A percentile compares a stretch with the other conserved stretches of the same genome.
Evolutionary conservation across 2,113 vertebrate genomes (phyloP).

Genomic region (Plectropomus leopardus): DNA sequence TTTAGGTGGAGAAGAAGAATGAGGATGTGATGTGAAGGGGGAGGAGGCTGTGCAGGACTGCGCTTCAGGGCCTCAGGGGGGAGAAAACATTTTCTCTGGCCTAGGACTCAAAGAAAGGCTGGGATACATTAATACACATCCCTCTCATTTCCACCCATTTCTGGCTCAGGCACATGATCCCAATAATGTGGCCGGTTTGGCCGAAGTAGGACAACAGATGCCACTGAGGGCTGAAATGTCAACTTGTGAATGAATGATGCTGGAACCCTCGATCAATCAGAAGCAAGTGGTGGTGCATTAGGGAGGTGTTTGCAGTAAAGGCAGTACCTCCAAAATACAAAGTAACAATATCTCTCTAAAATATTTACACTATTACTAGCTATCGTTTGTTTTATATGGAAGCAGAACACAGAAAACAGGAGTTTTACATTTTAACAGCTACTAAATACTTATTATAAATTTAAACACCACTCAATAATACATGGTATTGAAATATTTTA

Average conservation of each 20-base stretch:
- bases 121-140: slow-evolving; percentile 60
- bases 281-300: not conserved
- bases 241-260: slow-evolving; percentile 35
- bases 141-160: slow-evolving; percentile 60
- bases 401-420: too few species aligned
- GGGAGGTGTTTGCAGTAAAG: not conserved
- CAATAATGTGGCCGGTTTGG: slow-evolving; percentile 57
- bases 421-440: too few species aligned
- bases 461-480: too few species aligned
- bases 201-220: slow-evolving; percentile 78
- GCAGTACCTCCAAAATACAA: not conserved
- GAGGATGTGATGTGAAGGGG: slow-evolving; percentile 48
- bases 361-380: too few species aligned
- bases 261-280: slow-evolving; percentile 40
- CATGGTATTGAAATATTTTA: too few species aligned
- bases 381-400: too few species aligned
- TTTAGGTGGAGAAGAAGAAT: slow-evolving; percentile 60
- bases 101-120: slow-evolving; percentile 71
- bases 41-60: slow-evolving; percentile 48
- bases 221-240: slow-evolving; percentile 54
- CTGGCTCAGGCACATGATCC: slow-evolving; percentile 50
- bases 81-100: slow-evolving; percentile 71
- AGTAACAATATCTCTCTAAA: too few species aligned
- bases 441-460: too few species aligned
- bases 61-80: slow-evolving; percentile 57